Percentiles rank a stretch among this genome's conserved stretches.
Conservation (phyloP, 2,113 vertebrate genomes). For the Oxyura jamaicensis region DNA sequence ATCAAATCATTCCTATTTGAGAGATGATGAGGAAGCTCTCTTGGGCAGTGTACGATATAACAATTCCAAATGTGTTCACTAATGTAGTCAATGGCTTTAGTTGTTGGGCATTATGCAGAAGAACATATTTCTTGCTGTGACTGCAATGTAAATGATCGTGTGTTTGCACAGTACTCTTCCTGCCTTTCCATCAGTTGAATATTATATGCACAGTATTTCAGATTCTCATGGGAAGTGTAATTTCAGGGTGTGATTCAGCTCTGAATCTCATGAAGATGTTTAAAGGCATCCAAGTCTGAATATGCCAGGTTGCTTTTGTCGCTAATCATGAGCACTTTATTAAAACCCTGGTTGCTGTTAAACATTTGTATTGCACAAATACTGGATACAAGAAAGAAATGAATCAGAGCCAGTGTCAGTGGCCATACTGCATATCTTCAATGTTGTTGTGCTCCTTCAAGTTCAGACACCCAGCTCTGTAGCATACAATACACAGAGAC, state of each 20-base stretch:
- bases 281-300: neutral
- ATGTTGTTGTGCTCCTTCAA: neutral
- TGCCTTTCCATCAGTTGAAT: neutral
- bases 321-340: neutral
- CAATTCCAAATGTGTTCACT: neutral
- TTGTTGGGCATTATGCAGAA: neutral
- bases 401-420: neutral
- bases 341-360: neutral
- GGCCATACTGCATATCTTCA: neutral
- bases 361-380: neutral
- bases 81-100: neutral
- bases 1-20: neutral
- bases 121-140: neutral
- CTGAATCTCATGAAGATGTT: neutral
- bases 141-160: neutral
- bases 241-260: neutral
- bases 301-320: neutral
- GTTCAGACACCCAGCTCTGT: neutral
- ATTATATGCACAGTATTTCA: neutral
- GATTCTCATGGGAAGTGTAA: neutral
- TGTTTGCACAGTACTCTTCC: neutral
- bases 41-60: neutral
- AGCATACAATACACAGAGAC: fast-evolving
- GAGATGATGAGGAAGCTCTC: neutral
- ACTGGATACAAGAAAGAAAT: neutral